Conservation (phyloP, 2,113 vertebrate species). For the Triplophysa rosa region DNA sequence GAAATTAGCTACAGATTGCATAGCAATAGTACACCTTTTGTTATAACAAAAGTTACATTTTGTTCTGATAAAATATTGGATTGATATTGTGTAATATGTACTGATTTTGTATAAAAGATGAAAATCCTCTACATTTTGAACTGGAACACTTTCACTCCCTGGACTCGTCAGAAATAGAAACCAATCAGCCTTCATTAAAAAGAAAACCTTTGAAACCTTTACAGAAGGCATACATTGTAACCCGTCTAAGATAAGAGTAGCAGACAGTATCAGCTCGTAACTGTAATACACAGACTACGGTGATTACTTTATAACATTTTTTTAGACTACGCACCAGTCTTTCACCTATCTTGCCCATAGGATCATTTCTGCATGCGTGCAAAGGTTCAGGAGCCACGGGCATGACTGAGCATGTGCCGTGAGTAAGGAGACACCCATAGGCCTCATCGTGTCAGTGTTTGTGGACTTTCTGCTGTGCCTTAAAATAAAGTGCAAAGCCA, state of each 20-base stretch:
- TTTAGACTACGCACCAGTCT: background rate
- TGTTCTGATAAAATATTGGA: too few relatives aligned
- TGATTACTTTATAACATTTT: background rate
- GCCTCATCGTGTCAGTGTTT: constrained; percentile 43
- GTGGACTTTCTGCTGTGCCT: constrained; percentile 46
- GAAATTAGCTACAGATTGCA: background rate
- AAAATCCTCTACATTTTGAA: too few relatives aligned
- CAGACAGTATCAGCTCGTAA: background rate
- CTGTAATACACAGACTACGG: background rate
- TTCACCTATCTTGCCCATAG: too few relatives aligned
- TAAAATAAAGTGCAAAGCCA: constrained; percentile 68
- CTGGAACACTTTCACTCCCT: too few relatives aligned
- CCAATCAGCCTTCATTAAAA: background rate
- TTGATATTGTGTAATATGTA: too few relatives aligned
- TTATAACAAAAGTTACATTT: too few relatives aligned
- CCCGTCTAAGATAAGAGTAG: background rate
- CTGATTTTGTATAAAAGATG: too few relatives aligned
- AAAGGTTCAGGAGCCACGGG: constrained; percentile 27
- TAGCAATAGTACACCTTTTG: too few relatives aligned
- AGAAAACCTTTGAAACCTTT: background rate
- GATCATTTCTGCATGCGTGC: background rate
- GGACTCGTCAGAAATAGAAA: too few relatives aligned
- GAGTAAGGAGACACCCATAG: constrained; percentile 51
- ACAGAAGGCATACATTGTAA: background rate
- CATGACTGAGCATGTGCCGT: constrained; percentile 58